Evolutionary conservation across 2,113 vertebrate species (phyloP).

Genomic region (Anser brachyrhynchus): DNA sequence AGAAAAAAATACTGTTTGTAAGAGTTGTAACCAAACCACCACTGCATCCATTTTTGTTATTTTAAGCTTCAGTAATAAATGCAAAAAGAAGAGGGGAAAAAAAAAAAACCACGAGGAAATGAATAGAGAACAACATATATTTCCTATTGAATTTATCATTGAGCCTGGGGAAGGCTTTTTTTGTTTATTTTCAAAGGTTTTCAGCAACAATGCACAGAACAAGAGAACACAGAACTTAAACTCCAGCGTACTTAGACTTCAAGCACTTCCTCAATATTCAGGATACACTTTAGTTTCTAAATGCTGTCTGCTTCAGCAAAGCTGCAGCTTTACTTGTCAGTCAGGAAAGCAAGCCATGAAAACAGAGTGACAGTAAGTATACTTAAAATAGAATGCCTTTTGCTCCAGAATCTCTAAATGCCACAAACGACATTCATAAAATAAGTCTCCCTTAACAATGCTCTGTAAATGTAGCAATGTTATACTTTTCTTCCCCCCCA

Average conservation of each 20-base stretch:
- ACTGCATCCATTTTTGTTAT: background rate
- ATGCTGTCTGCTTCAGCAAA: background rate
- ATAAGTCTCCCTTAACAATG: background rate
- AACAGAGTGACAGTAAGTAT: conserved; percentile 12
- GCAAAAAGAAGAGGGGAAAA: too few species aligned
- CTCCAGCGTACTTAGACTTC: background rate
- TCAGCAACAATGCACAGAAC: background rate
- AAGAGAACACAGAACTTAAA: background rate
- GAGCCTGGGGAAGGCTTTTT: background rate
- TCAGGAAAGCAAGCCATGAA: conserved; percentile 20
- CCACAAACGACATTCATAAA: background rate
- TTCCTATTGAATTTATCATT: background rate
- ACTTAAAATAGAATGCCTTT: conserved; percentile 59
- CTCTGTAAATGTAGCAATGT: background rate
- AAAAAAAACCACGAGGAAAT: too few species aligned
- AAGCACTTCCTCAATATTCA: background rate
- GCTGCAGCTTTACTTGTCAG: conserved; percentile 57
- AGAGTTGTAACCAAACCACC: background rate
- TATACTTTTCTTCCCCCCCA: accelerated
- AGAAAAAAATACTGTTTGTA: background rate
- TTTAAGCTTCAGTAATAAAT: background rate
- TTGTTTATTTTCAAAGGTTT: background rate
- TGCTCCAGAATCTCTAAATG: conserved; percentile 25
- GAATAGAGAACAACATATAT: background rate
- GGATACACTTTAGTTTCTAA: background rate